Percentiles rank a stretch among this genome's conserved stretches.
Evolutionary conservation across 2,888 invertebrate genomes (phyloP).

Genomic region (Sminthurinus aureus): DNA sequence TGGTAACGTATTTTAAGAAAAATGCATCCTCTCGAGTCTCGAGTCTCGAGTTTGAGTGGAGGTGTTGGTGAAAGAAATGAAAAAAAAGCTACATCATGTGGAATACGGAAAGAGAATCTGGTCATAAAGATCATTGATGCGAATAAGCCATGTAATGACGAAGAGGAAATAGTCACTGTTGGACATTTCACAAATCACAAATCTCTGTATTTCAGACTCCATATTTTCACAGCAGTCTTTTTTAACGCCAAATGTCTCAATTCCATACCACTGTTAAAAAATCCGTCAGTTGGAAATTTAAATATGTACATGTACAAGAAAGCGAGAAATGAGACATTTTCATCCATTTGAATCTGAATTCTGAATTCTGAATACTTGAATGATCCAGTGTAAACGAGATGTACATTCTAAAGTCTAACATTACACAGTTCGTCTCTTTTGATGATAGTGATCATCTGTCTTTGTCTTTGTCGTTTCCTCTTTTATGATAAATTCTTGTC

Average conservation of each 20-base stretch:
- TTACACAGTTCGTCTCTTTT: too few species aligned
- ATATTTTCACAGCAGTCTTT: not conserved
- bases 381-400: not conserved
- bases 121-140: not conserved
- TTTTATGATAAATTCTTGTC: not conserved
- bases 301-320: not conserved
- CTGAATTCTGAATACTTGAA: too few species aligned
- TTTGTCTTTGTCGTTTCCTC: not conserved
- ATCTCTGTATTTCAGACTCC: not conserved
- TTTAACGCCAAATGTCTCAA: too few species aligned
- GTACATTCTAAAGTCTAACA: not conserved
- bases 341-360: too few species aligned
- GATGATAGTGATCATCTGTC: not conserved
- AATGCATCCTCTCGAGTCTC: not conserved
- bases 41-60: too few species aligned
- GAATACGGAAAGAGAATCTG: constrained; percentile 17
- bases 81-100: not conserved
- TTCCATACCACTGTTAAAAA: not conserved
- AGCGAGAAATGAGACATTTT: not conserved
- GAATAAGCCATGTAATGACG: not conserved
- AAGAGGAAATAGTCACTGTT: not conserved
- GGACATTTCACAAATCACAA: not conserved
- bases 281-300: not conserved
- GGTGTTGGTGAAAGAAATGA: not conserved
- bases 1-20: too few species aligned